Base-by-base conservation (phyloP, 2,888 invertebrate species). In the Cotesia congregata region DNA sequence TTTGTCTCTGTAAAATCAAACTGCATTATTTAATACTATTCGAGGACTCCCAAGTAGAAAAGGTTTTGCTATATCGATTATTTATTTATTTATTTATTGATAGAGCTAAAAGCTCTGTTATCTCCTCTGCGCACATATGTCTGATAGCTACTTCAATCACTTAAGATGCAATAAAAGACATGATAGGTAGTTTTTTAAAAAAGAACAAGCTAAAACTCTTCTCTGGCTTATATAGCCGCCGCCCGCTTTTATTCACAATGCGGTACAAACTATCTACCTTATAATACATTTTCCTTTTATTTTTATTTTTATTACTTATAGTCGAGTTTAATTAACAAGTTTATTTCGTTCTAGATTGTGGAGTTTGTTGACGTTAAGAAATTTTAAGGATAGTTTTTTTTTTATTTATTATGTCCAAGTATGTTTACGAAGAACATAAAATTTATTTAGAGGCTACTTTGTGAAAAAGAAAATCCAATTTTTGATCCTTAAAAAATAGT, bases 111-210 rank as follows among this genome's bases (percentile, higher is more conserved):
- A 67, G 67, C 17, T 15, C 15, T 38, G 38, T n/a, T 12, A 38
- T 30, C 30, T 30, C 3, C 4, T 30, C 30, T 30, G 30, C 30
- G 67, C 12, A 5, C 67, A 67, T 20, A 39, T 67, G 67, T 38
- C 67, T 38, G 38, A 67, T 67, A 67, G 38, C 67, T n/a, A 67
- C 30, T 67, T 67, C 67, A 20, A 67, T 67, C 67, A 38, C 67
- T 20, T n/a, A 12, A 30, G 39, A 20, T 20, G 30, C 67, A 17
- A 62, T 62, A 62, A 62, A 62, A 62, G 62, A 50, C 12, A 12
- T 50, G 4, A 4, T 50, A 50, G 50, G 50, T 6, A 50, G 9
- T 6, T 12, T 12, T 12, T 12, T 12, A 50, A 50, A 50, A 12
- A 50, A 50, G 7, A 50, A 50, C 7, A 50, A 50, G 12, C 1